Conservation (phyloP, 2,888 invertebrate species). For the Fragum whitleyi region DNA sequence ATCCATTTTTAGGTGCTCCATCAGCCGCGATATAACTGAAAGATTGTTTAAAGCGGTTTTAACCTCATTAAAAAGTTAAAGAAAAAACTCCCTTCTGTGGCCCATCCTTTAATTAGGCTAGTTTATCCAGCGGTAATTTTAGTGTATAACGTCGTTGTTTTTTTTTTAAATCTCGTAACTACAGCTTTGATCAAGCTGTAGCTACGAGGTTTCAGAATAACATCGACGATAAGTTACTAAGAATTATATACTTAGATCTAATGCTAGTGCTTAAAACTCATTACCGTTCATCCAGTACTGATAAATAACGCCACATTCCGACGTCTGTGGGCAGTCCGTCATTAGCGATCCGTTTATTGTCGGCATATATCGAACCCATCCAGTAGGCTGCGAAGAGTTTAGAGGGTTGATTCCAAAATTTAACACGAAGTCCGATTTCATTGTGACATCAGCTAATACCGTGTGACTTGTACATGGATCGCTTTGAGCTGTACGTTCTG, state of each 20-base stretch:
- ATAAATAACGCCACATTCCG: neutral
- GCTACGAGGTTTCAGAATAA: no score
- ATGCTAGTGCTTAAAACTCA: no score
- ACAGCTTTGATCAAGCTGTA: no score
- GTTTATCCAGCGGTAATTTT: no score
- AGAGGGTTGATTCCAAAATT: neutral
- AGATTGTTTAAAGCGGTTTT: neutral
- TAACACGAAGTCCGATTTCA: neutral
- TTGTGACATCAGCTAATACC: neutral
- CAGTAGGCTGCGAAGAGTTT: neutral
- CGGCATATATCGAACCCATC: slow-evolving; percentile 9
- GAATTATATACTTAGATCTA: no score
- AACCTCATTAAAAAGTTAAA: no score
- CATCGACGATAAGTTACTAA: no score
- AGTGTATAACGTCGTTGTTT: no score
- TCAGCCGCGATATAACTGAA: neutral
- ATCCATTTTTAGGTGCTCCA: no score
- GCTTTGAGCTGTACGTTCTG: neutral
- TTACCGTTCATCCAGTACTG: slow-evolving; percentile 25
- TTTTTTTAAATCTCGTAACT: no score
- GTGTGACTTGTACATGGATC: neutral
- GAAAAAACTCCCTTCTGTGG: no score
- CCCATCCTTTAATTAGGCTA: no score
- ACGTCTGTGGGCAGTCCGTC: neutral
- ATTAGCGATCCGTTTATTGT: slow-evolving; percentile 3